Conservation (phyloP, 2,113 vertebrate species). For the Anser brachyrhynchus region DNA sequence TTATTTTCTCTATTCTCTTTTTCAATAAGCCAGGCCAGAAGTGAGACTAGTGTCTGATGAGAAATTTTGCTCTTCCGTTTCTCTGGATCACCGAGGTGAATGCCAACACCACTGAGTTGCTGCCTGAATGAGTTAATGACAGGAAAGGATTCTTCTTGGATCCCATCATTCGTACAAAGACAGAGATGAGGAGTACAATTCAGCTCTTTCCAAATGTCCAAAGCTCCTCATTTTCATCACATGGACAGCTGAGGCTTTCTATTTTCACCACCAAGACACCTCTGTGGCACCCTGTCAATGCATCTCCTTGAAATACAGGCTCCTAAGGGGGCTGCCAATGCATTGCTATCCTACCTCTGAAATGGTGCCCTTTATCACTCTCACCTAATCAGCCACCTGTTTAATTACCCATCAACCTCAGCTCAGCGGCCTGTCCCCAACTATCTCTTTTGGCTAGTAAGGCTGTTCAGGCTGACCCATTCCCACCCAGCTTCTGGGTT, state of each 20-base stretch:
- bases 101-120: neutral
- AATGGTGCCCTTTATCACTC: neutral
- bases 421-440: neutral
- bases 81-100: neutral
- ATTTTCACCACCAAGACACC: neutral
- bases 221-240: neutral
- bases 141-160: neutral
- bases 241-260: neutral
- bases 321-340: neutral
- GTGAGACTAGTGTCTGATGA: neutral
- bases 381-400: neutral
- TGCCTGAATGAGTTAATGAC: neutral
- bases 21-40: neutral
- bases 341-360: neutral
- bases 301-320: neutral
- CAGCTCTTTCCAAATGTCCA: neutral
- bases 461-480: neutral
- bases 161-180: neutral
- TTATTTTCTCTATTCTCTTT: neutral
- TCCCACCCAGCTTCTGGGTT: neutral
- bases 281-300: neutral
- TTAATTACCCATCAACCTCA: neutral
- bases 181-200: neutral
- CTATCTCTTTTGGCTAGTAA: neutral
- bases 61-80: neutral